Percentiles rank a stretch among this genome's conserved stretches.
phyloP scores from a whole-genome alignment of 2,113 vertebrate genomes.

The Scalopus aquaticus region DNA sequence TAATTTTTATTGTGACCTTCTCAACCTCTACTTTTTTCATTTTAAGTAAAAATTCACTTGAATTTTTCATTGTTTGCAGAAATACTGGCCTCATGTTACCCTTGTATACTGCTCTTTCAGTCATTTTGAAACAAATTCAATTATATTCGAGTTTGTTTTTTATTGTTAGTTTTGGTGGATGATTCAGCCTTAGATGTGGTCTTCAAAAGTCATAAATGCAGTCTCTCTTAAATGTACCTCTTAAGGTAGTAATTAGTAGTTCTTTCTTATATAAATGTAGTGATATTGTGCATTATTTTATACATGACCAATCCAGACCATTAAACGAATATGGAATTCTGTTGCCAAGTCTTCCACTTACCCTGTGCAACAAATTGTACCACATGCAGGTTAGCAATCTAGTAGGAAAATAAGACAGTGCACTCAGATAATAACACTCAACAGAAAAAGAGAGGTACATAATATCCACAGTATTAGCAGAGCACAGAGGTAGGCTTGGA shows the following conservation, averaged over 20 bases:
- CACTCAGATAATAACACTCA: background rate
- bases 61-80: background rate
- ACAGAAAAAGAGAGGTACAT: background rate
- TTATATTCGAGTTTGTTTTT: background rate
- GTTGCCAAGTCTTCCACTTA: background rate
- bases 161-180: background rate
- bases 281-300: background rate
- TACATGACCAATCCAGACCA: background rate
- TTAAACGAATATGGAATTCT: background rate
- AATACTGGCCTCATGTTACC: background rate
- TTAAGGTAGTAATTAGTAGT: background rate
- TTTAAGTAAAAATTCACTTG: background rate
- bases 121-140: slow-evolving; percentile 26
- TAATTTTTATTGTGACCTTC: background rate
- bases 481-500: background rate
- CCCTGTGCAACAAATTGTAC: background rate
- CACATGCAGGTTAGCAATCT: background rate
- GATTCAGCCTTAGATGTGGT: background rate
- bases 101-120: background rate
- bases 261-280: background rate
- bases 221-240: background rate
- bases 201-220: background rate
- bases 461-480: too few species aligned
- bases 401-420: background rate
- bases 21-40: background rate